phyloP scores from a whole-genome alignment of 2,888 invertebrate genomes.

The Pseudolycoriella hygida region DNA sequence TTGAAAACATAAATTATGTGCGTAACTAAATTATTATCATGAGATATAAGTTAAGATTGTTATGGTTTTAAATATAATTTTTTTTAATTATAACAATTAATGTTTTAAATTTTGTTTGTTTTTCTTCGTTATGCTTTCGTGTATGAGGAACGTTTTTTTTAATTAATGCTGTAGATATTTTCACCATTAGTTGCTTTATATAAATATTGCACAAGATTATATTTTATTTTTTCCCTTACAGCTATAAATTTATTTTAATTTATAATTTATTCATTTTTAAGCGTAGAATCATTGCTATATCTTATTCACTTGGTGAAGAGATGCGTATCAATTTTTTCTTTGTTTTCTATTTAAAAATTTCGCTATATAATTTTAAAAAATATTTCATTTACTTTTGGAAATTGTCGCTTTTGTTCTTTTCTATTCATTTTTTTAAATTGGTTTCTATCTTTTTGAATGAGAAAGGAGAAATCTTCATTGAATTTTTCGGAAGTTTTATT shows the following conservation, averaged over 20 bases:
- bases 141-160: background rate
- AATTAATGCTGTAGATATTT: background rate
- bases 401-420: too few species aligned
- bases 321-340: too few species aligned
- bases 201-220: background rate
- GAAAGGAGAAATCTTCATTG: too few species aligned
- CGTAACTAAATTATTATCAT: background rate
- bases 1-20: constrained; percentile 1
- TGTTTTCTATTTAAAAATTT: too few species aligned
- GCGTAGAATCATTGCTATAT: background rate
- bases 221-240: background rate
- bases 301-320: too few species aligned
- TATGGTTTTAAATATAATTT: background rate
- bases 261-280: background rate
- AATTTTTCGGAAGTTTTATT: too few species aligned
- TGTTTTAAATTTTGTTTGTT: background rate
- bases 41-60: background rate
- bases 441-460: too few species aligned
- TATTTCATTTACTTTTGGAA: too few species aligned
- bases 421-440: too few species aligned
- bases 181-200: background rate
- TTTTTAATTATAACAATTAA: constrained; percentile 1
- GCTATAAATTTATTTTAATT: background rate
- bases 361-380: too few species aligned
- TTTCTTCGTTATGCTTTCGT: background rate